Evolutionary conservation across 2,888 invertebrate genomes (phyloP).

Genomic region (Andrena marginata): DNA sequence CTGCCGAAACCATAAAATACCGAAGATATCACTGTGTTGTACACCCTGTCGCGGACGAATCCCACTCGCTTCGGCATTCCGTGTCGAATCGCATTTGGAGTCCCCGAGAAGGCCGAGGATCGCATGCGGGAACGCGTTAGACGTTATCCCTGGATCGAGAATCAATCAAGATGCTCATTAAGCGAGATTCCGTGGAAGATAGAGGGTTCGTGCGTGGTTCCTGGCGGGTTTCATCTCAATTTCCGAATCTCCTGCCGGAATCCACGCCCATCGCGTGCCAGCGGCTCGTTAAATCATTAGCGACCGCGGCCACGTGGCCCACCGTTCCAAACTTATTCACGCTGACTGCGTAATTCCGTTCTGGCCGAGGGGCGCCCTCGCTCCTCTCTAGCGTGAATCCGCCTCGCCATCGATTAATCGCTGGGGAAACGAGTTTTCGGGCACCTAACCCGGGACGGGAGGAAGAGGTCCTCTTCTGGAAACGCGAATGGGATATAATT

Average conservation of each 20-base stretch:
- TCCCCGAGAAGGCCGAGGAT: not conserved
- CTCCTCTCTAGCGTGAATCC: not conserved
- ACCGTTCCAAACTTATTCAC: constrained; percentile 55
- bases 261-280: constrained; percentile 83
- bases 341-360: constrained; percentile 52
- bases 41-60: not conserved
- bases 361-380: constrained; percentile 39
- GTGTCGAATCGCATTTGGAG: constrained; percentile 5
- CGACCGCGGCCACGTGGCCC: constrained; percentile 73
- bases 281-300: constrained; percentile 82
- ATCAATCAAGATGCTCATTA: constrained; percentile 65
- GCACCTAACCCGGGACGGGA: no score
- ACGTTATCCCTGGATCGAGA: constrained; percentile 24
- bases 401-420: constrained; percentile 16
- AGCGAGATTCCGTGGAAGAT: constrained; percentile 66
- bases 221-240: constrained; percentile 76
- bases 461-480: not conserved
- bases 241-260: constrained; percentile 72
- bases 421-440: not conserved
- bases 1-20: no score
- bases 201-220: constrained; percentile 58
- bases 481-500: not conserved
- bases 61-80: constrained; percentile 6
- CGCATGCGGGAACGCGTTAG: constrained; percentile 38
- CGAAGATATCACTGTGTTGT: not conserved